Evolutionary conservation across 2,888 invertebrate genomes (phyloP).

Genomic region (Cephus nigrinus): DNA sequence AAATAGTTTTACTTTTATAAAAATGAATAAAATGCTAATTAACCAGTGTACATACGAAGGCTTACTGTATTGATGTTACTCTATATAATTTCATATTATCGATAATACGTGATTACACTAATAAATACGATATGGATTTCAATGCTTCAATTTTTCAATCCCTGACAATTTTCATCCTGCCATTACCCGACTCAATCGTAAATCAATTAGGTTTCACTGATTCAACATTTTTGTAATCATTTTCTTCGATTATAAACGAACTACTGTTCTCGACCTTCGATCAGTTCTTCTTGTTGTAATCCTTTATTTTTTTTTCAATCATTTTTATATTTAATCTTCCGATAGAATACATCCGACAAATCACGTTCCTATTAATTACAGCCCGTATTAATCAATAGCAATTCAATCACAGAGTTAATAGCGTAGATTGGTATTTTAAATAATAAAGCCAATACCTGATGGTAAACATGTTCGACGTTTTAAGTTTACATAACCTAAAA

Average conservation of each 20-base stretch:
- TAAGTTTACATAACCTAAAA: neutral
- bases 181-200: neutral
- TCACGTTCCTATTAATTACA: neutral
- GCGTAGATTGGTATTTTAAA: neutral
- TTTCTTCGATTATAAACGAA: neutral
- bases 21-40: conserved; percentile 36
- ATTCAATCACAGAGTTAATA: neutral
- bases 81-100: conserved; percentile 47
- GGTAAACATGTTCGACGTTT: neutral
- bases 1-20: conserved; percentile 57
- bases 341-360: neutral
- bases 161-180: neutral
- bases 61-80: conserved; percentile 49
- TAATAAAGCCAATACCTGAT: neutral
- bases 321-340: neutral
- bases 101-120: conserved; percentile 44
- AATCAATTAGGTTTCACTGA: neutral
- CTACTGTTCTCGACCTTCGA: too few relatives aligned
- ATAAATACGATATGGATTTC: neutral
- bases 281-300: neutral
- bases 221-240: neutral
- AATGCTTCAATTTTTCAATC: neutral
- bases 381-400: neutral
- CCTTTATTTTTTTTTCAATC: neutral
- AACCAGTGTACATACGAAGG: conserved; percentile 54